phyloP scores from a whole-genome alignment of 1,140 invertebrate species.

The Phortica variegata region DNA sequence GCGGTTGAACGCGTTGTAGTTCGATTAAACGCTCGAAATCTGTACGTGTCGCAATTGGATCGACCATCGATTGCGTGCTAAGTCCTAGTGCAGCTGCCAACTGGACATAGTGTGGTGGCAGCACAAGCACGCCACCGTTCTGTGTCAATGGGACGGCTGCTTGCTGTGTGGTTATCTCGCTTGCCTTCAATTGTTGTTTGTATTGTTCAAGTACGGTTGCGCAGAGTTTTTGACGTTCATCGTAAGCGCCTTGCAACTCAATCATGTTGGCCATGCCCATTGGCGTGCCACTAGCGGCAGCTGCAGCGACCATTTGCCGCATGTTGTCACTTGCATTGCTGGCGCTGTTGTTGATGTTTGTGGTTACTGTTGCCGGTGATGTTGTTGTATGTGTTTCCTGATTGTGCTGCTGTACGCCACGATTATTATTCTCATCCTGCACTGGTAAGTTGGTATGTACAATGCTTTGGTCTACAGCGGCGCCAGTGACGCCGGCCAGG shows the following conservation, averaged over 20 bases:
- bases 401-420: conserved; percentile 24
- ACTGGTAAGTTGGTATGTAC: too few relatives aligned
- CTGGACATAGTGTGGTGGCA: conserved; percentile 53
- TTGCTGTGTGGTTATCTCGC: too few relatives aligned
- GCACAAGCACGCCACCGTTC: conserved; percentile 33
- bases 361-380: conserved; percentile 1
- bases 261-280: conserved; percentile 6
- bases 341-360: conserved; percentile 18
- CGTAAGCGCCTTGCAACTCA: conserved; percentile 25
- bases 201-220: conserved; percentile 44
- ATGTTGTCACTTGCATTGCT: too few relatives aligned
- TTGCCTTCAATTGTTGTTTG: conserved; percentile 37
- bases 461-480: conserved; percentile 18
- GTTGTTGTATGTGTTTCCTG: not conserved
- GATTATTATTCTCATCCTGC: conserved; percentile 51
- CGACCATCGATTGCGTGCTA: conserved; percentile 44
- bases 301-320: too few relatives aligned
- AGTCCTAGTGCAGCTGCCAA: conserved; percentile 46
- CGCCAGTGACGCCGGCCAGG: conserved; percentile 9
- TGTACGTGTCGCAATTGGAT: conserved; percentile 45
- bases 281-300: conserved; percentile 7
- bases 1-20: conserved; percentile 43
- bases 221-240: conserved; percentile 34
- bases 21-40: conserved; percentile 53
- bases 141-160: not conserved